phyloP scores from a whole-genome alignment of 1,140 invertebrate genomes.

The Drosophila prosaltans region DNA sequence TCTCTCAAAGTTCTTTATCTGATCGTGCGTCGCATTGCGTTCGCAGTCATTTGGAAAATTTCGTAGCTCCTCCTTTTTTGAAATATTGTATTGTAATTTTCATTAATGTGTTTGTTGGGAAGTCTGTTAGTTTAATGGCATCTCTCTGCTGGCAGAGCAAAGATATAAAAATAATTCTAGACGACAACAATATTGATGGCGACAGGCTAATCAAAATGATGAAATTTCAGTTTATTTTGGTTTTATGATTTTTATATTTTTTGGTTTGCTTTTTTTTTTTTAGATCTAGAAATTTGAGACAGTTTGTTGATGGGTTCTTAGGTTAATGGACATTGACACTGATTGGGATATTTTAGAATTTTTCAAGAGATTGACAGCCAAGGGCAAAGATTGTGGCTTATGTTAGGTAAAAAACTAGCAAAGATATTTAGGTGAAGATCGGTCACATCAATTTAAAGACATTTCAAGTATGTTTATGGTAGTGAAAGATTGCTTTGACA shows the following conservation, averaged over 20 bases:
- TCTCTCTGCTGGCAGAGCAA: conserved; percentile 40
- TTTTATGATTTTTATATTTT: conserved; percentile 11
- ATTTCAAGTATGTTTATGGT: background rate
- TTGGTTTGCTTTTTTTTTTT: conserved; percentile 30
- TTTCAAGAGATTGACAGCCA: conserved; percentile 52
- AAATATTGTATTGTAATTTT: conserved; percentile 61
- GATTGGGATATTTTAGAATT: conserved; percentile 47
- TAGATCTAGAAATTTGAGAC: conserved; percentile 61
- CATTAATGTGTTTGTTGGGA: conserved; percentile 58
- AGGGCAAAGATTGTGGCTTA: conserved; percentile 9
- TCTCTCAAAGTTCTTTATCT: conserved; percentile 68
- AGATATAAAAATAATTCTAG: conserved; percentile 34
- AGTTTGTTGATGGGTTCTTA: conserved; percentile 54
- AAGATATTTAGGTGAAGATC: conserved; percentile 7
- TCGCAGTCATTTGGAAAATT: conserved; percentile 75
- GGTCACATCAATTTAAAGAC: background rate
- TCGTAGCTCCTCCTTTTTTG: conserved; percentile 18
- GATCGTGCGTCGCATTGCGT: conserved; percentile 56
- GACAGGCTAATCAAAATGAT: conserved; percentile 70
- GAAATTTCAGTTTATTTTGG: conserved; percentile 62
- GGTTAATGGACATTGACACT: conserved; percentile 64
- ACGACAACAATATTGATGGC: conserved; percentile 33
- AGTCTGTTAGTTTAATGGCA: conserved; percentile 55
- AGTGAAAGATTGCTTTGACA: background rate
- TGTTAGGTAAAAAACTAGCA: conserved; percentile 4